Percentiles rank a stretch among this genome's conserved stretches.
phyloP scores from a whole-genome alignment of 2,888 invertebrate species.

The Andrena praecox region DNA sequence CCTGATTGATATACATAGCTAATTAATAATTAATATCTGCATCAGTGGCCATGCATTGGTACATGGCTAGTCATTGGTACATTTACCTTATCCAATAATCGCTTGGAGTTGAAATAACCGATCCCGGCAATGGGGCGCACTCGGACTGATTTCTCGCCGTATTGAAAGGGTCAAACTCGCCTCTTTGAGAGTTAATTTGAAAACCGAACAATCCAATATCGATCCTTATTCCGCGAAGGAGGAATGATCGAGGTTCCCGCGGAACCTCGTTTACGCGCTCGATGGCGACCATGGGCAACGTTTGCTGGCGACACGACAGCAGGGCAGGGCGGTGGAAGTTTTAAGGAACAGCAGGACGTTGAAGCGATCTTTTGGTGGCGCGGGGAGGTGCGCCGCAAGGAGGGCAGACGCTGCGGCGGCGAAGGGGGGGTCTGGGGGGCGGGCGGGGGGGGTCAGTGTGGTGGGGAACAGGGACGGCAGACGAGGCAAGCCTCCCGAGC shows the following conservation, averaged over 20 bases:
- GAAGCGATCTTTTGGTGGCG: background rate
- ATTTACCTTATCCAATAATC: too few species aligned
- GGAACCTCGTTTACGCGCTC: conserved; percentile 62
- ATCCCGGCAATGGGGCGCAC: too few species aligned
- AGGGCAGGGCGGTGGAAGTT: conserved; percentile 53
- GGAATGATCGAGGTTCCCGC: conserved; percentile 45
- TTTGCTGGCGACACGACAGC: conserved; percentile 57
- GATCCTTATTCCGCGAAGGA: conserved; percentile 38
- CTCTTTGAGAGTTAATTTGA: conserved; percentile 3
- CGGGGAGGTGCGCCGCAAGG: background rate
- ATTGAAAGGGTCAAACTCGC: too few species aligned
- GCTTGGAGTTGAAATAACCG: too few species aligned
- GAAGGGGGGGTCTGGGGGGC: background rate
- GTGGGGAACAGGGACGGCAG: conserved; percentile 81
- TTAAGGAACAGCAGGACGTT: conserved; percentile 61
- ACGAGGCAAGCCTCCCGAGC: conserved; percentile 85
- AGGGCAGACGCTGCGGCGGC: background rate
- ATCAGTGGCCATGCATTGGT: too few species aligned
- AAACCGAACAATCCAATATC: conserved; percentile 18
- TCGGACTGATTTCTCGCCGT: too few species aligned
- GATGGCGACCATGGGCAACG: conserved; percentile 70
- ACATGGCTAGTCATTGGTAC: too few species aligned
- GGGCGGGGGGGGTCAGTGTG: background rate
- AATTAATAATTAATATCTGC: too few species aligned
- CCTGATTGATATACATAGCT: too few species aligned